Evolutionary conservation across 2,888 invertebrate genomes (phyloP).

Genomic region (Ptychoptera contaminata): DNA sequence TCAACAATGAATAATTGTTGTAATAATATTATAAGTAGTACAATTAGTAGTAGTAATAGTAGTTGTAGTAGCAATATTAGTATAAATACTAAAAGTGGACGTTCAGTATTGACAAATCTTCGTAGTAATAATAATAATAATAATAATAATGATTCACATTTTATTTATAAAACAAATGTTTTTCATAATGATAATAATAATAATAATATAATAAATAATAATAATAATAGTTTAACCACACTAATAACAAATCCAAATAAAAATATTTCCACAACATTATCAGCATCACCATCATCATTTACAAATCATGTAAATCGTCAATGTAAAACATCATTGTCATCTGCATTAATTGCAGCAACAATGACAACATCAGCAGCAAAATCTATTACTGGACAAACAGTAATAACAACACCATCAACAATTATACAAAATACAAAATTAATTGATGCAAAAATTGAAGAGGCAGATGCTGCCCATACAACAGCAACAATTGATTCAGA

Average conservation of each 20-base stretch:
- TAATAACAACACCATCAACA: background rate
- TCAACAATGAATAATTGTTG: background rate
- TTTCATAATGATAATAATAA: background rate
- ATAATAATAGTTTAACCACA: slow-evolving; percentile 1
- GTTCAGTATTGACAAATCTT: background rate
- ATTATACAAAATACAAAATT: background rate
- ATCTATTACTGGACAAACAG: no score
- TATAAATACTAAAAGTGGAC: background rate
- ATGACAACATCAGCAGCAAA: no score
- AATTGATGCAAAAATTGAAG: background rate
- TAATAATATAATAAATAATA: slow-evolving; percentile 2
- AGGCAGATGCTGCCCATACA: no score
- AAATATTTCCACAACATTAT: no score
- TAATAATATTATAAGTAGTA: background rate
- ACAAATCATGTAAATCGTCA: no score
- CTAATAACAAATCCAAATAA: no score
- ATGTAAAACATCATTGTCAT: no score
- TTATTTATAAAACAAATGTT: no score
- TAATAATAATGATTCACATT: background rate
- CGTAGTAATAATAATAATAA: background rate
- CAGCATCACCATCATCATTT: no score
- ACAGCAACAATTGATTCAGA: slow-evolving; percentile 4
- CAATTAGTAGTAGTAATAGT: background rate
- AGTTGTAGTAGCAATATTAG: slow-evolving; percentile 2
- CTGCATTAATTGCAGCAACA: no score